phyloP scores from a whole-genome alignment of 64 coral and sea anemone genomes.

The Stichodactyla helianthus region DNA sequence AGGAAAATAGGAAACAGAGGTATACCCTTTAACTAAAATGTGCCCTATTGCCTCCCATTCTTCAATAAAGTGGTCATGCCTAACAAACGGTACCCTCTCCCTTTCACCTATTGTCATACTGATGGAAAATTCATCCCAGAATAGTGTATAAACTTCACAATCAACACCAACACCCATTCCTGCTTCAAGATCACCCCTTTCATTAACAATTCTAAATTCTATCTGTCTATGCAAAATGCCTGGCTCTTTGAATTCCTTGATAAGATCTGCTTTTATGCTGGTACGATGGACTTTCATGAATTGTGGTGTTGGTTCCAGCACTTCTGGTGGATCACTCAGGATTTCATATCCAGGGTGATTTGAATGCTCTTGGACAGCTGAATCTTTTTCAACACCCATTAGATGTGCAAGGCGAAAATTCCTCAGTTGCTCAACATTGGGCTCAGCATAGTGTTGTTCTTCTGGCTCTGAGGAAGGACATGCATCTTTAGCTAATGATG shows the following conservation, averaged over 20 bases:
- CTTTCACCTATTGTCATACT: constrained; percentile 58
- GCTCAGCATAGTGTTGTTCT: not conserved
- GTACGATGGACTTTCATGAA: constrained; percentile 29
- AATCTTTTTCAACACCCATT: not conserved
- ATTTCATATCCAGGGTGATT: constrained; percentile 27
- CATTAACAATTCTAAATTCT: constrained; percentile 59
- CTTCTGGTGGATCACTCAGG: constrained; percentile 16
- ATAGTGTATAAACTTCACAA: constrained; percentile 57
- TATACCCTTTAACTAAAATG: constrained; percentile 61
- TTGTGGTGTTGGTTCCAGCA: not conserved
- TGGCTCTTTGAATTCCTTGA: constrained; percentile 48
- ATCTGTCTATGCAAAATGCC: constrained; percentile 24
- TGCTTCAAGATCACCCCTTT: constrained; percentile 31
- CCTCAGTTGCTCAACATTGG: not conserved
- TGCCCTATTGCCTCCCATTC: constrained; percentile 55
- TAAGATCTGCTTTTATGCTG: constrained; percentile 48
- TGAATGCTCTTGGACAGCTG: not conserved
- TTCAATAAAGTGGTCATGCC: constrained; percentile 64
- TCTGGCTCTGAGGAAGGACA: not conserved
- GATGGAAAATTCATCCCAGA: constrained; percentile 55
- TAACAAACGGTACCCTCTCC: constrained; percentile 63
- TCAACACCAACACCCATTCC: constrained; percentile 51
- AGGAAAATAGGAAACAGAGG: constrained; percentile 53
- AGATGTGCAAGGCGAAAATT: constrained; percentile 18
- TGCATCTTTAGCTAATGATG: not conserved